Percentiles rank a stretch among this genome's conserved stretches.
phyloP scores from a whole-genome alignment of 92 coral and sea anemone genomes.

The Zoanthus solanderi region DNA sequence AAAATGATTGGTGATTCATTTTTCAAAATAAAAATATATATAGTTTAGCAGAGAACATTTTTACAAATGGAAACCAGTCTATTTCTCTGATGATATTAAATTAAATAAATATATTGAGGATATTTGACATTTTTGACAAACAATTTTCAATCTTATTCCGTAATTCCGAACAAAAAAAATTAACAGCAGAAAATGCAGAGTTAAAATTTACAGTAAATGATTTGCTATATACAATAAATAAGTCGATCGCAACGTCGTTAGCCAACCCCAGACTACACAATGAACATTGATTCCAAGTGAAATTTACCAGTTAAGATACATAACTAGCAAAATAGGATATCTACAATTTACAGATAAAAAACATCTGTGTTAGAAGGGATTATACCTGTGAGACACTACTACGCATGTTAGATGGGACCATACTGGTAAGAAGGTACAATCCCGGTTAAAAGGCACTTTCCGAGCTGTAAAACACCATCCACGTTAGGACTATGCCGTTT shows the following conservation, averaged over 20 bases:
- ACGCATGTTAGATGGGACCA: neutral
- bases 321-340: too few species aligned
- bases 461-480: neutral
- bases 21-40: too few species aligned
- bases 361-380: too few species aligned
- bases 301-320: too few species aligned
- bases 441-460: constrained; percentile 51
- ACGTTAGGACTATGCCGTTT: neutral
- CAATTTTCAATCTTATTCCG: too few species aligned
- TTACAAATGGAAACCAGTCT: neutral
- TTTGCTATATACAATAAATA: neutral
- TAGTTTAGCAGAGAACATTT: neutral
- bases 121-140: too few species aligned
- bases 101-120: neutral
- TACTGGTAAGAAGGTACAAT: constrained; percentile 20
- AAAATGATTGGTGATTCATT: neutral
- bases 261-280: neutral
- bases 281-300: neutral
- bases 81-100: neutral
- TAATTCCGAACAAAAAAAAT: neutral
- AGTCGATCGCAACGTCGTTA: neutral
- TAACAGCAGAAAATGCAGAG: neutral
- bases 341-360: too few species aligned
- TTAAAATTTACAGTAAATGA: neutral
- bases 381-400: too few species aligned